phyloP scores from a whole-genome alignment of 1,140 invertebrate species.

The Lepidurus apus region DNA sequence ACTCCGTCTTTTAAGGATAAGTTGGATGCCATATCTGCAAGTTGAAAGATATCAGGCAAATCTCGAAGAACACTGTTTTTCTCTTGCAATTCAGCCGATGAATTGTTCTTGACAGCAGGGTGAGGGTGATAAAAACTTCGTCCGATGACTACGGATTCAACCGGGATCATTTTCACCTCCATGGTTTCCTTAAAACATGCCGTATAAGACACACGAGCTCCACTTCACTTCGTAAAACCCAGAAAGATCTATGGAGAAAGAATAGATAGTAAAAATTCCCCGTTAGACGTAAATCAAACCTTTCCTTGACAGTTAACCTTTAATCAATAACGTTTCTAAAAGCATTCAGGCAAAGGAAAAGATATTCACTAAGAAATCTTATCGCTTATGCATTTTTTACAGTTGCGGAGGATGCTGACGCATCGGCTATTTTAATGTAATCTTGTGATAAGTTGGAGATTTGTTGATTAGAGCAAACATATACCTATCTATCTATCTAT shows the following conservation, averaged over 20 bases:
- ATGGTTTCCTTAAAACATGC: not conserved
- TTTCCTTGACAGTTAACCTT: no score
- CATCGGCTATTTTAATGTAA: no score
- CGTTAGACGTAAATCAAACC: no score
- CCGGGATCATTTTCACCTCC: constrained; percentile 6
- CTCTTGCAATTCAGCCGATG: not conserved
- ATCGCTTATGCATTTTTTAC: no score
- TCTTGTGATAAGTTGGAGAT: no score
- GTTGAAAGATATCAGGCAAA: not conserved
- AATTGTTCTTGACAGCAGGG: not conserved
- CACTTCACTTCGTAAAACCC: not conserved
- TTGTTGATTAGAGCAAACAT: no score
- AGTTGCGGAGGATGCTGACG: no score
- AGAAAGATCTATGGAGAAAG: not conserved
- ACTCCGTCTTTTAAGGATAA: not conserved
- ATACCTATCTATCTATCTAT: no score
- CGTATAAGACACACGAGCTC: not conserved
- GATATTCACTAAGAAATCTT: no score
- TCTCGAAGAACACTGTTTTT: not conserved
- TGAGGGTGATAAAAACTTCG: not conserved
- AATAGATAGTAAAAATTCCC: not conserved
- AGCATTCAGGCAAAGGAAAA: no score
- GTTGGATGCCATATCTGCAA: not conserved
- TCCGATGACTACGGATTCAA: constrained; percentile 9
- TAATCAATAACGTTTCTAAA: no score